phyloP scores from a whole-genome alignment of 2,113 vertebrate species.

The Limanda limanda region DNA sequence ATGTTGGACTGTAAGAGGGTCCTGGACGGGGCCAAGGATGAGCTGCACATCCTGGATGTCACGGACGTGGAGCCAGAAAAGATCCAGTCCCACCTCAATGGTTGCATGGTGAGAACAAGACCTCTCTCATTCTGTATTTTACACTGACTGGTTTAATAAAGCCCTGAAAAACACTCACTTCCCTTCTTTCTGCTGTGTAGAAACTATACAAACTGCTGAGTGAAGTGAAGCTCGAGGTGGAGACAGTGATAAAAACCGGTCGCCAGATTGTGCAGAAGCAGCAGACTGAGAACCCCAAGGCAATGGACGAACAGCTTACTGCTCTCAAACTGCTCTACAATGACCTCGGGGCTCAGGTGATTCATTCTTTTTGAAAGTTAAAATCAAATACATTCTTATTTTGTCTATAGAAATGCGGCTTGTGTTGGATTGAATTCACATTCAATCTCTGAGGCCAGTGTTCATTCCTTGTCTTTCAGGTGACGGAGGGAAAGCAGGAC shows the following conservation, averaged over 20 bases:
- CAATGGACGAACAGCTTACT: conserved; percentile 96
- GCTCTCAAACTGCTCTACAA: conserved; percentile 96
- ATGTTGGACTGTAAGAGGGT: conserved; percentile 95
- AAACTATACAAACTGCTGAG: conserved; percentile 97
- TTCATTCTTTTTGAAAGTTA: background rate
- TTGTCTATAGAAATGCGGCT: background rate
- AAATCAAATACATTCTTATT: background rate
- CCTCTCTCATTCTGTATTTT: background rate
- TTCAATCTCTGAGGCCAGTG: background rate
- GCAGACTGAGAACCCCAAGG: conserved; percentile 95
- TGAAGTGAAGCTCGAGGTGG: conserved; percentile 97
- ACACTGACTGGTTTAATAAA: too few species aligned
- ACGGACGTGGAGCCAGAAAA: conserved; percentile 89
- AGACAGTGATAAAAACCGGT: conserved; percentile 98
- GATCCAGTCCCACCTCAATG: conserved; percentile 89
- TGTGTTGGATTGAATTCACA: background rate
- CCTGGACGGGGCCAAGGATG: conserved; percentile 90
- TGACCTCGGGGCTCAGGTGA: conserved; percentile 94
- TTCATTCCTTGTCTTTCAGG: conserved; percentile 77
- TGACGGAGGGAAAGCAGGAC: conserved; percentile 96
- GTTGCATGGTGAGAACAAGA: conserved; percentile 89
- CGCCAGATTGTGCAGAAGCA: conserved; percentile 99
- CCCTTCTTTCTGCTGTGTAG: conserved; percentile 67
- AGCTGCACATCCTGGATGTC: conserved; percentile 89
- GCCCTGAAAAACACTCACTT: background rate